phyloP scores from a whole-genome alignment of 1,140 invertebrate species.

The Halictus rubicundus region DNA sequence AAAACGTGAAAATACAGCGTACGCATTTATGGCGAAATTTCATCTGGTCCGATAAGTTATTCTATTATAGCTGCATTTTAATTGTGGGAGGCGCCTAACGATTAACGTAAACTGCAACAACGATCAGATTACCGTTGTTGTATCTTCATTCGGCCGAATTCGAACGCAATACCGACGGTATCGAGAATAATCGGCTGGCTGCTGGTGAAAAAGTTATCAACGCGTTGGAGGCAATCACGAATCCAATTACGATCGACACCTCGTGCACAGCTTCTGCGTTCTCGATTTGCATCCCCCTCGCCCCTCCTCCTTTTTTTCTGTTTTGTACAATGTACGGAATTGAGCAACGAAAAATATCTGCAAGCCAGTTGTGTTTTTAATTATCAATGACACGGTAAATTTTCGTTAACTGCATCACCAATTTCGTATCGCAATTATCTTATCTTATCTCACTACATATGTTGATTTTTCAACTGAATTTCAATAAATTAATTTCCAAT shows the following conservation, averaged over 20 bases:
- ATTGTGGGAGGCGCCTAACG: not conserved
- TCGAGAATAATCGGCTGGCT: constrained; percentile 15
- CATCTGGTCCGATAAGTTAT: not conserved
- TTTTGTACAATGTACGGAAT: not conserved
- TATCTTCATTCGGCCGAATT: constrained; percentile 11
- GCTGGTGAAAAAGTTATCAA: constrained; percentile 30
- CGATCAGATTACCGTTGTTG: constrained; percentile 7
- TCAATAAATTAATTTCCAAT: too few relatives aligned
- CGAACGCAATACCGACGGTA: constrained; percentile 17
- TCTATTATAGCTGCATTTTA: not conserved
- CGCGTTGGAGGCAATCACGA: constrained; percentile 25
- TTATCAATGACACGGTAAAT: not conserved
- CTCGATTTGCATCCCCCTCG: not conserved
- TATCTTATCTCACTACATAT: too few relatives aligned
- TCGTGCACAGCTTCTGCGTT: not conserved
- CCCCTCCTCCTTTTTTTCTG: too few relatives aligned
- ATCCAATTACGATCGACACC: constrained; percentile 44
- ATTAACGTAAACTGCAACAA: constrained; percentile 1
- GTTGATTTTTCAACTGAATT: too few relatives aligned
- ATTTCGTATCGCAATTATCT: too few relatives aligned
- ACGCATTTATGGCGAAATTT: not conserved
- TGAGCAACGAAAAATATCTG: not conserved
- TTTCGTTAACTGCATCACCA: not conserved
- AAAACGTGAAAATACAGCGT: too few relatives aligned
- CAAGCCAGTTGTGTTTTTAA: not conserved